Evolutionary conservation across 2,113 vertebrate genomes (phyloP).

Genomic region (Psilopsiagon aurifrons): DNA sequence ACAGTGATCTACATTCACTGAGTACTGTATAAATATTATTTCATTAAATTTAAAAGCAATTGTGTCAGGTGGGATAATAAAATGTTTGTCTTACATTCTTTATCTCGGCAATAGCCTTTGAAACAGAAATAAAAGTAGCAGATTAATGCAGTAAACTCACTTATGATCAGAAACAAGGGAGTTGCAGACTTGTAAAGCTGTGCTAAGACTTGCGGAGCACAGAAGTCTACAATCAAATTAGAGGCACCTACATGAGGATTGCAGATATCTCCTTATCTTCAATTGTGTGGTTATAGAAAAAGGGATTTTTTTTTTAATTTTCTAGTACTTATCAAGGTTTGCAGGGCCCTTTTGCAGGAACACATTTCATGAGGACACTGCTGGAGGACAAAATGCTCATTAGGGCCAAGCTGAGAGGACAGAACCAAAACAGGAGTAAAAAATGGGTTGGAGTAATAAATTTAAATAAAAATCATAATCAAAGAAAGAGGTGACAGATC

Average conservation of each 20-base stretch:
- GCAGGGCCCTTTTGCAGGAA: background rate
- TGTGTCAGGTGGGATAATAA: slow-evolving; percentile 5
- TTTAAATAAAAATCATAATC: background rate
- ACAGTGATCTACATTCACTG: background rate
- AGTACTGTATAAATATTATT: slow-evolving; percentile 33
- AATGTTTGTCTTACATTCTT: background rate
- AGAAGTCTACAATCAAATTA: background rate
- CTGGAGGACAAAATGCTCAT: background rate
- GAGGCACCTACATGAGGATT: background rate
- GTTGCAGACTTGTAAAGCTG: background rate
- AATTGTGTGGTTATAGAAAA: background rate
- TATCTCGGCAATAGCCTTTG: background rate
- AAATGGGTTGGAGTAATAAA: background rate
- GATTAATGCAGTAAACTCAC: background rate
- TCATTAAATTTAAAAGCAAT: slow-evolving; percentile 38
- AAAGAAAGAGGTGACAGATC: background rate
- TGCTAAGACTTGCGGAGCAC: background rate
- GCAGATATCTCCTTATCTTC: background rate
- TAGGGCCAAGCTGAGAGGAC: background rate
- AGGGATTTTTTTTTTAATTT: background rate
- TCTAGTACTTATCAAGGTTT: background rate
- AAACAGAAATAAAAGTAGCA: background rate
- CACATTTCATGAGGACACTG: background rate
- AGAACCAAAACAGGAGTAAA: background rate
- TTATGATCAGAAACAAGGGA: accelerated